Base-by-base conservation (phyloP, 1,140 invertebrate species). In the Pseudomyrmex gracilis region DNA sequence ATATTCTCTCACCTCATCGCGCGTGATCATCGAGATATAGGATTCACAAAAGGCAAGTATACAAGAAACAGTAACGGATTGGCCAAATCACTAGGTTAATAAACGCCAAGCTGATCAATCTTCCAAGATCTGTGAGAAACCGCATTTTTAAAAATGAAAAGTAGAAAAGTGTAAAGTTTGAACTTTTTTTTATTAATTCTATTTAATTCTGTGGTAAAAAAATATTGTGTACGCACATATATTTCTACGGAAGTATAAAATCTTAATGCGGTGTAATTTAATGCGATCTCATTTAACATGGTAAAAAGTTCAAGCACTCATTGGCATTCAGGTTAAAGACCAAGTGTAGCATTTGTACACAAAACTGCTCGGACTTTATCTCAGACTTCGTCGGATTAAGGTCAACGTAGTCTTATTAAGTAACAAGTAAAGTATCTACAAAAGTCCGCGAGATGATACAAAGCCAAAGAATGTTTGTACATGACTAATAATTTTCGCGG, bases 381-480 rank as follows among this genome's bases (percentile, higher is more conserved):
- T 57, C 49, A 77, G 71, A 83, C 77, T 53, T 49, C 45, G 49
- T 61, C 77, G 57, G 86, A 88, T 88, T 88, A 88, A 87, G 83
- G 83, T 51, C 73, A 87, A 77, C 58, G 57, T 61, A 74, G 45
- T 73, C 58, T 71, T 83, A 58, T 88, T 88, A 82, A 73, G 64
- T 88, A 88, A 88, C 73, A 73, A 82, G 76, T 51, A 73, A 86
- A 53, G 57, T 53, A 67, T 57, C 10, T 73, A 4, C 68, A 74
- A 24, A 68, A 66, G n/a, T 15, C 55, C 58, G n/a, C 17, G 22
- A 43, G n/a, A 51, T 51, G 60, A 71, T 10, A 45, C 43, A 43
- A n/a, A 47, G 10, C 17, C 53, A 47, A 86, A 58, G 71, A 58
- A 55, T 73, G 58, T 10, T 22, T 47, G 49, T 20, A 34, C 49